These are phyloP conservation scores for Brachypterus glaber DNA, from an alignment of 2,888 invertebrate species.

Conservation along the genomic window DNA sequence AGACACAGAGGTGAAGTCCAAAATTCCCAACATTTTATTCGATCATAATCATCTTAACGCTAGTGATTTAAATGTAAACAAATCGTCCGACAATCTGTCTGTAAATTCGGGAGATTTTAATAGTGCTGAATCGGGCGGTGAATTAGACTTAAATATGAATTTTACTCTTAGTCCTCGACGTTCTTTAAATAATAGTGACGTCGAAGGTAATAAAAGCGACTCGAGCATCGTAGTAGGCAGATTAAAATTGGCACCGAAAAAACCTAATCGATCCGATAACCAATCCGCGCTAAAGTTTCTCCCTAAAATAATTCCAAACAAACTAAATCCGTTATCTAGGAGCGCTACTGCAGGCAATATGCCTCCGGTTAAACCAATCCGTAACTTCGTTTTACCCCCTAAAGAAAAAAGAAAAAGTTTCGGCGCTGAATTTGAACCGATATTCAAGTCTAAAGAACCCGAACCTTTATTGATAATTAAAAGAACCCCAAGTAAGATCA, in stretches of 20 bases:
- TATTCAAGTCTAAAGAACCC: conserved; percentile 30
- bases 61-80: conserved; percentile 21
- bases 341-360: conserved; percentile 26
- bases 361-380: conserved; percentile 20
- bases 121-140: conserved; percentile 35
- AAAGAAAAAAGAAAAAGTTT: conserved; percentile 32
- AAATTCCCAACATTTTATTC: conserved; percentile 17
- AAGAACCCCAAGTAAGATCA: conserved; percentile 39
- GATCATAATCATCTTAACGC: conserved; percentile 16
- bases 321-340: conserved; percentile 22
- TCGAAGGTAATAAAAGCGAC: background rate
- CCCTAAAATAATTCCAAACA: conserved; percentile 11
- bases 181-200: conserved; percentile 23
- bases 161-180: conserved; percentile 13
- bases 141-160: conserved; percentile 29
- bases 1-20: conserved; percentile 60
- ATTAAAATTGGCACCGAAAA: conserved; percentile 22
- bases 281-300: too few species aligned
- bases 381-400: conserved; percentile 34
- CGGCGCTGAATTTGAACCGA: conserved; percentile 35
- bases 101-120: conserved; percentile 34
- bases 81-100: conserved; percentile 32
- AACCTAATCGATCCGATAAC: background rate
- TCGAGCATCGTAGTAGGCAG: background rate
- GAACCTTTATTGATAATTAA: conserved; percentile 38